Conservation (phyloP, 2,113 vertebrate species). For the Chinchilla lanigera region DNA sequence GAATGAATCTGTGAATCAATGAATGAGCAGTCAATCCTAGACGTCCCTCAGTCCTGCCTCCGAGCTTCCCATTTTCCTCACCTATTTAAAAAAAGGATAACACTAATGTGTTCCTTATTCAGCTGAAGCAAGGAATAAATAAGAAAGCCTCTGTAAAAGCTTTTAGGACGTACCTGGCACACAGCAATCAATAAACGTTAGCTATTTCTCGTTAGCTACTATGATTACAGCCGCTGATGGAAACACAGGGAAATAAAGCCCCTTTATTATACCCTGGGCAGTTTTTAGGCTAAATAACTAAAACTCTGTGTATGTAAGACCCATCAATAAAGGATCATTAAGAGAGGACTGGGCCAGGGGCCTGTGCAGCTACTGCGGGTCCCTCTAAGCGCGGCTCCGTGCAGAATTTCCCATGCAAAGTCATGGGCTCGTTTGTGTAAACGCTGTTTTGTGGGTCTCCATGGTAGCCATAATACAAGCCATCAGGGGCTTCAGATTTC, state of each 20-base stretch:
- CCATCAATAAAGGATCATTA: conserved; percentile 42
- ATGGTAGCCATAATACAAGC: background rate
- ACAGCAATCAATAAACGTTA: conserved; percentile 31
- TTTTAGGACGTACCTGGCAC: conserved; percentile 25
- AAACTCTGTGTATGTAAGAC: conserved; percentile 34
- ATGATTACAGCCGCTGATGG: conserved; percentile 38
- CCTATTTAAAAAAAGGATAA: background rate
- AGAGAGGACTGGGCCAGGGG: background rate
- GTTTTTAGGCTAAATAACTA: conserved; percentile 60
- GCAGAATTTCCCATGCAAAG: background rate
- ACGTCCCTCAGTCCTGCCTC: background rate
- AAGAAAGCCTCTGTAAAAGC: background rate
- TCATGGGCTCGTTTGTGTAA: conserved; percentile 22
- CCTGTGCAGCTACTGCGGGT: background rate
- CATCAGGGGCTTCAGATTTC: conserved; percentile 20
- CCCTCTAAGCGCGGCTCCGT: background rate
- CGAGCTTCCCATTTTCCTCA: background rate
- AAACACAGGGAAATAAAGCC: conserved; percentile 30
- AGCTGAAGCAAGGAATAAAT: background rate
- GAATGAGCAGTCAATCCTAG: background rate
- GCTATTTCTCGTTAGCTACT: conserved; percentile 41
- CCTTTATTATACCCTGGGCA: conserved; percentile 63
- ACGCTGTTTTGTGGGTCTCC: background rate
- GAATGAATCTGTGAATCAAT: background rate
- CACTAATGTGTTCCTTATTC: background rate